A percentile compares a stretch with the other conserved stretches of the same genome.
Evolutionary conservation across 1,140 invertebrate genomes (phyloP).

Genomic region (Eriocheir sinensis): DNA sequence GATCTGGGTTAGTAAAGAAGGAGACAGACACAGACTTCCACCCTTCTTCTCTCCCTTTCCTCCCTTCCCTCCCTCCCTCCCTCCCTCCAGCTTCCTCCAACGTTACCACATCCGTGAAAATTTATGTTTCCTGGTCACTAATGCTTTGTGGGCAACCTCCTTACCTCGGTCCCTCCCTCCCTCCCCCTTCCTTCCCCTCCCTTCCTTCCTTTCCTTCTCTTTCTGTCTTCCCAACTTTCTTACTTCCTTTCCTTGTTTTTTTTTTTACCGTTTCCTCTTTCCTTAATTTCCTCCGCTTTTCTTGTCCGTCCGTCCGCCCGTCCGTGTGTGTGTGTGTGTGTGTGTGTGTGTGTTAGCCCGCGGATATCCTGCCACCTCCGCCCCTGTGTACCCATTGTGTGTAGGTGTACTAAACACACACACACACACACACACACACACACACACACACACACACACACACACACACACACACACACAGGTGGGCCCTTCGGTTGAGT

Average conservation of each 20-base stretch:
- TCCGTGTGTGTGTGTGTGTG: conserved; percentile 12
- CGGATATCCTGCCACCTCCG: background rate
- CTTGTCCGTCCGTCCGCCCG: background rate
- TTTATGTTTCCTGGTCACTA: too few relatives aligned
- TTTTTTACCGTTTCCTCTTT: background rate
- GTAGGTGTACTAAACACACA: background rate
- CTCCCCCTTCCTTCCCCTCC: background rate
- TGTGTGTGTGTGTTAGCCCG: background rate
- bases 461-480: conserved; percentile 3
- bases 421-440: conserved; percentile 22
- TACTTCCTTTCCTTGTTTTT: background rate
- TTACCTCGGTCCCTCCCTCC: too few relatives aligned
- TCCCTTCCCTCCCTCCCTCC: background rate
- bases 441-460: too few relatives aligned
- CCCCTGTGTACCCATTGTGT: conserved; percentile 2
- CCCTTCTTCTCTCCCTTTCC: background rate
- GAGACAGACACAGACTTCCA: background rate
- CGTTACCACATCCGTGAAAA: too few relatives aligned
- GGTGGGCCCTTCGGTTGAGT: background rate
- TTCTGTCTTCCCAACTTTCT: background rate
- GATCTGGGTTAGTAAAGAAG: background rate
- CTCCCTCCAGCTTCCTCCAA: background rate
- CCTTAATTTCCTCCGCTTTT: background rate
- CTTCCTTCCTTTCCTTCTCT: background rate
- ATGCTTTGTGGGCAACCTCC: too few relatives aligned